Base-by-base conservation (phyloP, 2,113 vertebrate species). In the Pao palembangensis region DNA sequence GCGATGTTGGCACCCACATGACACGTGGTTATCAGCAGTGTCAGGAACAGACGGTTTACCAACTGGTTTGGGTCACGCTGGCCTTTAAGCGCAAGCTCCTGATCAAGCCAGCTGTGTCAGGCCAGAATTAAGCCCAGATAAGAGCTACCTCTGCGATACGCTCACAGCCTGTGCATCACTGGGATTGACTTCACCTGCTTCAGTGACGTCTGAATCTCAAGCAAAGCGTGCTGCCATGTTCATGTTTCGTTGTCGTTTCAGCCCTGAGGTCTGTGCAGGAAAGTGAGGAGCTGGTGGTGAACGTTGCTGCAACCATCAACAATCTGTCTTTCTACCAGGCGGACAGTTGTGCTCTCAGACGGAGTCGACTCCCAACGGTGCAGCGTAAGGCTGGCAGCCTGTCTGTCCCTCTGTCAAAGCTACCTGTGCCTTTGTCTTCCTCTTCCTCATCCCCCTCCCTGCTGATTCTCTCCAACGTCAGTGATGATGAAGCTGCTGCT, bases 261-360 rank as follows among this genome's bases (percentile, higher is more conserved):
- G 95, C 96, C 81, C 76, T 87, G 75, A 92, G 91, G 70, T 90
- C 92, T 4, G 72, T 94, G 2, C 83, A 90, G 38, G 91, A 93
- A 55, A 94, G 91, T 55, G 92, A 95, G 71, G 95, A 98, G 84
- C 75, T 98, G 64, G 75, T 96, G 81, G 90, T 98, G 84, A 96
- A 93, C 41, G 85, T 93, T 12, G 88, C 89, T 0, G 90, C 92
- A 57, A 63, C 94, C 52, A 87, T 99, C 88, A 96, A 94, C 91
- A 99, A 98, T 79, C 88, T 99, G 60, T 97, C 95, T 16, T 99
- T 91, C 85, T 97, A 98, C 81, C 89, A 87, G 75, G 89, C 84
- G 60, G 74, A 92, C 38, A 77, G 68, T 83, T 95, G 94, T 4
- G 50, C 83, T 11, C 80, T 99, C 72, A 75, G 83, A 48, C 78